Base-by-base conservation (phyloP, 1,140 invertebrate genomes). In the Ostrea denselamellosa region DNA sequence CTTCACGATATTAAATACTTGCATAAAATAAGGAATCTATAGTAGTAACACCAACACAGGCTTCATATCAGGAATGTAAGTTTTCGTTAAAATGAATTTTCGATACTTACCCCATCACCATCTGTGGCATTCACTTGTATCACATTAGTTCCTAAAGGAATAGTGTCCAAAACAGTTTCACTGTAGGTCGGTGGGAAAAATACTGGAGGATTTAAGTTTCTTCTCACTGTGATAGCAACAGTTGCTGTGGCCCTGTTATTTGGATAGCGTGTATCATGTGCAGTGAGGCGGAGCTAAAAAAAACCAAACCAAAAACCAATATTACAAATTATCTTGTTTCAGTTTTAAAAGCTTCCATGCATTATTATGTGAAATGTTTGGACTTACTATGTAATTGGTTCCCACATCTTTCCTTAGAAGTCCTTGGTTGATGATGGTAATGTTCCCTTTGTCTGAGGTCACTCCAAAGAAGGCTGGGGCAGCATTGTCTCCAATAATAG, bases 141-240 rank as follows among this genome's bases (percentile, higher is more conserved):
- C 14, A 94, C 85, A 25, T 88, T 58, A 17, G 77, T 44, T 58
- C 93, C 93, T 34, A 90, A 87, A 0, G 44, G 0, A 14, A 89
- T 82, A 44, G 88, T 89, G 10, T 92, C 93, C 86, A 89, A 89
- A 8, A 94, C 90, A 92, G 97, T 97, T 0, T 97, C 97, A 91
- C 96, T 96, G 94, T 99, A 99, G 0, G 97, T 97, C 8, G 96
- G 95, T 54, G 97, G 94, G 54, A 97, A 96, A 94, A 99, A 99
- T 89, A 96, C 96, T 0, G 98, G 98, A 1, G 96, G 95, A 94
- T 98, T 98, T 93, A 98, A 97, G 94, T 99, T 99, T 0, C 93
- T 89, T n/a, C 85, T 83, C 54, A 94, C 90, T 7, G 68, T 88
- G 1, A 94, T 91, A 17, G 89, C 86, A 0, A 93, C 89, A 77